Evolutionary conservation across 2,797 vertebrate species (phyloP).

Genomic region (Carduelis carduelis): DNA sequence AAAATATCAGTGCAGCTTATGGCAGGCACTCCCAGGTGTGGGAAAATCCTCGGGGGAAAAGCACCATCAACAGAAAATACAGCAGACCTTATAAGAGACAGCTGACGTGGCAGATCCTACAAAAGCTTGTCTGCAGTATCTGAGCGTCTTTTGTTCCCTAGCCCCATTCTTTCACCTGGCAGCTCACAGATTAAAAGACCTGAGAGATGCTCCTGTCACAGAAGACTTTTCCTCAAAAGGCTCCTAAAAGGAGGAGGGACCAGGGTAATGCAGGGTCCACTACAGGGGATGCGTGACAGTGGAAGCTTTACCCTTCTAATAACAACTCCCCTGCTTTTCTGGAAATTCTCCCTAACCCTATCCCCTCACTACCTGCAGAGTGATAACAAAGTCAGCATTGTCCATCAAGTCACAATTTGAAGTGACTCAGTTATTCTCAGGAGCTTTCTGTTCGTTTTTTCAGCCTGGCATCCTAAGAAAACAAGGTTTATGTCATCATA

Average conservation of each 20-base stretch:
- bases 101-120: constrained; percentile 63
- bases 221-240: constrained; percentile 56
- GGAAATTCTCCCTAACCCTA: constrained; percentile 34
- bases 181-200: constrained; percentile 60
- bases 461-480: constrained; percentile 42
- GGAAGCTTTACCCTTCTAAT: constrained; percentile 35
- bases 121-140: constrained; percentile 53
- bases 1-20: constrained; percentile 40
- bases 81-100: constrained; percentile 54
- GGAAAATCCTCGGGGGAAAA: constrained; percentile 43
- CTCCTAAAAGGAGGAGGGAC: constrained; percentile 41
- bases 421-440: constrained; percentile 41
- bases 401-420: constrained; percentile 48
- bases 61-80: constrained; percentile 57
- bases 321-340: neutral
- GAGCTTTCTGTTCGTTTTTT: constrained; percentile 39
- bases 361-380: neutral
- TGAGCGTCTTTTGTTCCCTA: constrained; percentile 58
- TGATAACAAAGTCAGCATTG: constrained; percentile 43
- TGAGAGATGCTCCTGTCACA: constrained; percentile 45
- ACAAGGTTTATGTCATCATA: constrained; percentile 48
- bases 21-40: constrained; percentile 58
- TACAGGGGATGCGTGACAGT: neutral
- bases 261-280: constrained; percentile 7
- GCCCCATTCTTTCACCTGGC: constrained; percentile 64